Evolutionary conservation across 2,888 invertebrate species (phyloP).

Genomic region (Cephus pulcher): DNA sequence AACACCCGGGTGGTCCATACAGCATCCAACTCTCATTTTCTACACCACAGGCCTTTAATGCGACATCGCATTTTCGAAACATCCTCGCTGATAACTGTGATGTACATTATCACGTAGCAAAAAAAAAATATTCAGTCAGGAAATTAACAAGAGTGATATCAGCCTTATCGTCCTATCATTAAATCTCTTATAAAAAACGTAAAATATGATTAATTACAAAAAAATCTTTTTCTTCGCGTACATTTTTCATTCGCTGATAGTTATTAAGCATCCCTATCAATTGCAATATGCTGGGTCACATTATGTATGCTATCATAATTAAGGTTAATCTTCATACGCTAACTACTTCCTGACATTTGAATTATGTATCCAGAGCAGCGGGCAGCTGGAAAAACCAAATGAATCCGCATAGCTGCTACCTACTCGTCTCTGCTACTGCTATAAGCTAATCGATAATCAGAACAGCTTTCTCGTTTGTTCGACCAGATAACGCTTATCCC

Average conservation of each 20-base stretch:
- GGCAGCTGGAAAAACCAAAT: neutral
- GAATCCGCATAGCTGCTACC: neutral
- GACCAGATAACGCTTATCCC: neutral
- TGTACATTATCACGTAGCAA: slow-evolving; percentile 24
- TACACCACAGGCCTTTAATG: neutral
- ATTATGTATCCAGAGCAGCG: neutral
- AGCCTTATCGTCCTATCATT: neutral
- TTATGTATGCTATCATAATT: neutral
- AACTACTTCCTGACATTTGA: neutral
- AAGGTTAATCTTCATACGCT: neutral
- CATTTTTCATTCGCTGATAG: neutral
- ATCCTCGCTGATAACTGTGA: slow-evolving; percentile 21
- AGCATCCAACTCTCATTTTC: slow-evolving; percentile 2
- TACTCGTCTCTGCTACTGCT: neutral
- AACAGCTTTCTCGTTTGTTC: neutral
- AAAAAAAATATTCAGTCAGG: slow-evolving; percentile 39
- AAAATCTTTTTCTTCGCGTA: neutral
- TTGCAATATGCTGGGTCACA: neutral
- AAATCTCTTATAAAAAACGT: neutral
- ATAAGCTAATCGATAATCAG: neutral
- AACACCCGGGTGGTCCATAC: slow-evolving; percentile 26
- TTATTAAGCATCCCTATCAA: neutral
- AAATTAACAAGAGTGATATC: slow-evolving; percentile 41
- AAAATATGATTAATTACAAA: neutral
- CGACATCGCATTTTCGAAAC: slow-evolving; percentile 37